Conservation (phyloP, 2,888 invertebrate genomes). For the Rhingia campestris region DNA sequence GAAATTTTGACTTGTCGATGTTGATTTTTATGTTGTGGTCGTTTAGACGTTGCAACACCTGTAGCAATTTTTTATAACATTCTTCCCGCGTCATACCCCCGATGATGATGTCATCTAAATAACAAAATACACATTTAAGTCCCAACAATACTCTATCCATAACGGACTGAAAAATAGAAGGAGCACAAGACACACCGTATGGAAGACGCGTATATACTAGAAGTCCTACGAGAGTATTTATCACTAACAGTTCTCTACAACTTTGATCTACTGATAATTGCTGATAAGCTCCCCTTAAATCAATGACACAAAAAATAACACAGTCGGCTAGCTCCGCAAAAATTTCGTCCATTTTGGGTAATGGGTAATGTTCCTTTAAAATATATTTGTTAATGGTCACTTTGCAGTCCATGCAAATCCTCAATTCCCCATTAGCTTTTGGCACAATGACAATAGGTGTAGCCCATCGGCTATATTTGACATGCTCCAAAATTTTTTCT, state of each 20-base stretch:
- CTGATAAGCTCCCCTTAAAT: no score
- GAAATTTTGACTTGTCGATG: no score
- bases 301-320: no score
- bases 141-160: constrained; percentile 21
- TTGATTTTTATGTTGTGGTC: no score
- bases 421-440: constrained; percentile 11
- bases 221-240: constrained; percentile 12
- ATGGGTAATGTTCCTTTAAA: constrained; percentile 21
- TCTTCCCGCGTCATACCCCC: no score
- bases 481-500: constrained; percentile 20
- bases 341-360: no score
- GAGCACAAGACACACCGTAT: constrained; percentile 13
- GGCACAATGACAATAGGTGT: constrained; percentile 11
- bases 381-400: constrained; percentile 24
- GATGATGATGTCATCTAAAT: constrained; percentile 60
- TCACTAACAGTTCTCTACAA: constrained; percentile 10
- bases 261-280: no score
- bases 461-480: no score
- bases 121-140: constrained; percentile 31
- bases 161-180: constrained; percentile 16
- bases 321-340: no score
- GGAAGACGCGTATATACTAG: constrained; percentile 16
- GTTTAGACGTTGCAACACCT: no score
- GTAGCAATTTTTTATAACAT: no score
- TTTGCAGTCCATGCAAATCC: constrained; percentile 34